Base-by-base conservation (phyloP, 1,140 invertebrate genomes). In the Pararge aegeria region DNA sequence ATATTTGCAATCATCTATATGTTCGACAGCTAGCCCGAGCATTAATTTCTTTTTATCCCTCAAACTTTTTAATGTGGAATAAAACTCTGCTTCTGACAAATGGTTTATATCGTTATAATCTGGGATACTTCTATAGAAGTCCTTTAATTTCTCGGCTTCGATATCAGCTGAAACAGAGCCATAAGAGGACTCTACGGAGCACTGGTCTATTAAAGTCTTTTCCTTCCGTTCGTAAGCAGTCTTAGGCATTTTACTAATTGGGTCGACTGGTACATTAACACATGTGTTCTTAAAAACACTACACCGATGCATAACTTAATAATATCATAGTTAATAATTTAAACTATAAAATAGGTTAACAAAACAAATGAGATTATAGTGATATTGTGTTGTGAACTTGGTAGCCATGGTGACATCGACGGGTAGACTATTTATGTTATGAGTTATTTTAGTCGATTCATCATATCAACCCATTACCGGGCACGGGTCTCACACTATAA, bases 101-200 rank as follows among this genome's bases (percentile, higher is more conserved):
- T 94, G 93, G 75, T 94, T 91, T 10, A 94, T 86, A 38, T 94
- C 93, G 34, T 90, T 91, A 64, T 94, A 94, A 69, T 94, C 93
- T 3, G 94, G 94, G 68, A 94, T 94, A 54, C 93, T 94, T 24
- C 91, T 89, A 29, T 93, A 90, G 78, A 94, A 95, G 30, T 94
- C 92, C 44, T 94, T 78, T 62, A 94, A 91, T 40, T 91, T 92
- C 40, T 92, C 90, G 5, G 90, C 75, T 44, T 89, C 71, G 9
- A 76, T 29, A 40, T 87, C 75, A 3, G 65, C 66, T 62, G 58
- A 68, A 13, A 71, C 57, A 2, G 79, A 82, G 44, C 66, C 75
- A 16, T 61, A 86, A 15, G 64, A 61, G 3, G 81, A 85, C 73
- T 87, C 80, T 29, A 76, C 70, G 27, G 80, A 90, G 61, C 65